Evolutionary conservation across 2,888 invertebrate genomes (phyloP), one percentile per base, ranked within the genome.

Genomic region (Thera obeliscata): DNA sequence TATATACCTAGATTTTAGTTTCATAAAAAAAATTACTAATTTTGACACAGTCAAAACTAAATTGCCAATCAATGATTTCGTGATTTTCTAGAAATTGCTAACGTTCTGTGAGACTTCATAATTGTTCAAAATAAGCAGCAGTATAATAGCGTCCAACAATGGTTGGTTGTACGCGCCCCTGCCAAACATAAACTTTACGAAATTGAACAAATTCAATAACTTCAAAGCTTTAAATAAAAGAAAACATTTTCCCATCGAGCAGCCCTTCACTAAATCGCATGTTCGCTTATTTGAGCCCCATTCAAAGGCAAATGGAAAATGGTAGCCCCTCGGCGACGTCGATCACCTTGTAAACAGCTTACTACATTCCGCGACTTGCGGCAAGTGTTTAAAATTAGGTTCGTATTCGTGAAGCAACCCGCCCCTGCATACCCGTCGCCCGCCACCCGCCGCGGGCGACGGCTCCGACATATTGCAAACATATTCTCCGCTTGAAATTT

Each of bases 401-500:
- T 77, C 79, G 79, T 77, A 77, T 67, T 61, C 36, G 61, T 9
- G 57, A 70, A 69, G 76, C 71, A 77, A 60, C 49, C 48, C 22
- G 22, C 22, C 22, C 22, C 22, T 22, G 22, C 22, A 22, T 22
- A 22, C 22, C 22, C 22, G 22, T 22, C 22, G 22, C 56, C 55
- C 60, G 58, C 54, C 65, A 65, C 58, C 9, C 67, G 67, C 61
- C 67, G 62, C 55, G 66, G 70, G 62, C 56, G 73, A 78, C 78
- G 79, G 68, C 71, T 84, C 83, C 78, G 83, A 91, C 91, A 90
- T 90, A 91, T 91, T 88, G 90, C 89, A 84, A 90, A 90, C 93
- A 93, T 92, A 91, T 91, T 91, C 90, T 85, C 82, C 89, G 86
- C 85, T 91, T 87, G 87, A 91, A 91, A 90, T 91, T 90, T 91